Conservation (phyloP, 2,888 invertebrate genomes). For the Metacarcinus magister region DNA sequence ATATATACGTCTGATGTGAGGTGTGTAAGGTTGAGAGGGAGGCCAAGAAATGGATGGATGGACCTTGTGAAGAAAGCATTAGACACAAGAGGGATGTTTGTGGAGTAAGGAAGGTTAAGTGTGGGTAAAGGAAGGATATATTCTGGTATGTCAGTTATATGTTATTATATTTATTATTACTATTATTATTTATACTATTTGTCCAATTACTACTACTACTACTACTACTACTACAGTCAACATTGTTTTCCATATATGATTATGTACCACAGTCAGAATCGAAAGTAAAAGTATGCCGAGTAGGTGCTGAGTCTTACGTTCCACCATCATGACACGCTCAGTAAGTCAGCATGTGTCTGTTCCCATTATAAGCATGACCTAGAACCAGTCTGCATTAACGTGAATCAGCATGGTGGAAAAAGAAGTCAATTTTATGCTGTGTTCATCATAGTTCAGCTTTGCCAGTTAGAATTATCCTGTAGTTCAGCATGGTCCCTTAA, state of each 20-base stretch:
- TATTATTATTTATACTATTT: not conserved
- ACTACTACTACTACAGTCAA: not conserved
- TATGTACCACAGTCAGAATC: not conserved
- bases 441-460: not conserved
- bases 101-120: too few relatives aligned
- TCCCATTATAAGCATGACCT: not conserved
- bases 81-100: too few relatives aligned
- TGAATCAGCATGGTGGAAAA: not conserved
- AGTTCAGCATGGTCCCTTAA: not conserved
- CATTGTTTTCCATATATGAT: not conserved
- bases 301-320: not conserved
- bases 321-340: not conserved
- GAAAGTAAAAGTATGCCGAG: not conserved
- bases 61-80: too few relatives aligned
- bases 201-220: not conserved
- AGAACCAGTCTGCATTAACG: not conserved
- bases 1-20: too few relatives aligned
- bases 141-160: not conserved
- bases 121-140: too few relatives aligned
- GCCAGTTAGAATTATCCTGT: not conserved
- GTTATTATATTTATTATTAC: not conserved
- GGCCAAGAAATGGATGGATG: too few relatives aligned
- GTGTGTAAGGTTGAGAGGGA: too few relatives aligned
- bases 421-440: slow-evolving; percentile 8
- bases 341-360: slow-evolving; percentile 35